Base-by-base conservation (phyloP, 2,113 vertebrate species). In the Urocynchramus pylzowi region DNA sequence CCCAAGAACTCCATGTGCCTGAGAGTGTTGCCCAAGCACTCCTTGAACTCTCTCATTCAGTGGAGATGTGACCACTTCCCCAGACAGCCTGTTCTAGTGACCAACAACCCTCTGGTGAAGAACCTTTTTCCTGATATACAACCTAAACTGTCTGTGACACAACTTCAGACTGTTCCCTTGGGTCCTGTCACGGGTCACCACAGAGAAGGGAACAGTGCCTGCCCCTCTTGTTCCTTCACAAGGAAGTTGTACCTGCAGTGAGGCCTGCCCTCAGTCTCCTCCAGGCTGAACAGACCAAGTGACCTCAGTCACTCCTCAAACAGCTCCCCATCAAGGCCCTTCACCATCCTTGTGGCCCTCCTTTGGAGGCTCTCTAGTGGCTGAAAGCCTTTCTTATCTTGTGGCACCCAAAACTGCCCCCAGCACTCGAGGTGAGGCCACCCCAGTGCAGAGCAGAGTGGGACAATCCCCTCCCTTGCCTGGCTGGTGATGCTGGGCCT, bases 401-500 rank as follows among this genome's bases (percentile, higher is more conserved):
- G 33, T 26, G 20, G 10, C 2, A 10, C 9, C 20, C 5, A 15
- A 13, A 75, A 15, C 8, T 17, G 6, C 3, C 10, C 7, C 7
- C 39, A 61, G 24, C 0, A 13, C 9, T 10, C 0, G 9, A 67
- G 22, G 5, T 39, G 44, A 67, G 8, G 33, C 37, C 0, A 0
- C 19, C 39, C 27, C 59, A 65, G 27, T 0, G 0, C 77, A 52
- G 44, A 60, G 7, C 44, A 74, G 39, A 52, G 23, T 0, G 0
- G 39, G 33, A 41, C 33, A 67, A 60, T 68, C 24, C 28, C 39
- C 24, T 31, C 9, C n/a, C 47, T 27, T 39, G 30, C 54, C 28
- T 0, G 0, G 4, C 47, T 60, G n/a, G 13, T 0, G 0, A 30
- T 60, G 53, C 11, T 75, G 61, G 1, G 0, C 7, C 69, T 41